Base-by-base conservation (phyloP, 2,888 invertebrate species). In the Cephalotes varians region DNA sequence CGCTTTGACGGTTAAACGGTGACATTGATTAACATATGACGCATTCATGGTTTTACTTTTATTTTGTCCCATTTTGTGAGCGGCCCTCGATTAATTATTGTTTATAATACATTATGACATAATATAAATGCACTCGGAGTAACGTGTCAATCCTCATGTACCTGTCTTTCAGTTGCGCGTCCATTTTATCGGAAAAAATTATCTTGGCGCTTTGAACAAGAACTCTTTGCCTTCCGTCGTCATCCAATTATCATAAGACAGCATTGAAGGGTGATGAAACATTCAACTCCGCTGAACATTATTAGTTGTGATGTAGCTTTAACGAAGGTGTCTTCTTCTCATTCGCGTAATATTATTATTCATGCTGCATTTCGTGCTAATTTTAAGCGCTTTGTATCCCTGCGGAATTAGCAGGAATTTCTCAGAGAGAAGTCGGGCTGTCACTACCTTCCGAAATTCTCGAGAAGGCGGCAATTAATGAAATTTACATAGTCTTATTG, bases 401-500 rank as follows among this genome's bases (percentile, higher is more conserved):
- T 9, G 44, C 21, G 71, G 71, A 71, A 79, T 77, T 77, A 77
- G 31, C 40, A 21, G 40, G 25, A 77, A 77, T 79, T 71, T 79
- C 71, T 34, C 77, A 18, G 31, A 31, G 54, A 31, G 56, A 31
- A 56, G 77, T 71, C 71, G 44, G 44, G 31, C 25, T 34, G 77
- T 56, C 56, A 51, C 56, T 40, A 31, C 25, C 71, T 79, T 44
- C 77, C 77, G 71, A 79, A 79, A 79, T 79, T 79, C 77, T 56
- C 77, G 77, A 56, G 77, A 79, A 79, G 56, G 18, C 44, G 77
- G 34, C 56, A 79, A 79, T 79, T 79, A 79, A 79, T 56, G 44
- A 71, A 44, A 79, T 79, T 71, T 79, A 79, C 77, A 79, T 71
- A 77, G 40, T 34, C 56, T 56, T 69, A 79, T 79, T 40, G 69